Evolutionary conservation across 2,888 invertebrate genomes (phyloP).

Genomic region (Rotaria magnacalcarata): DNA sequence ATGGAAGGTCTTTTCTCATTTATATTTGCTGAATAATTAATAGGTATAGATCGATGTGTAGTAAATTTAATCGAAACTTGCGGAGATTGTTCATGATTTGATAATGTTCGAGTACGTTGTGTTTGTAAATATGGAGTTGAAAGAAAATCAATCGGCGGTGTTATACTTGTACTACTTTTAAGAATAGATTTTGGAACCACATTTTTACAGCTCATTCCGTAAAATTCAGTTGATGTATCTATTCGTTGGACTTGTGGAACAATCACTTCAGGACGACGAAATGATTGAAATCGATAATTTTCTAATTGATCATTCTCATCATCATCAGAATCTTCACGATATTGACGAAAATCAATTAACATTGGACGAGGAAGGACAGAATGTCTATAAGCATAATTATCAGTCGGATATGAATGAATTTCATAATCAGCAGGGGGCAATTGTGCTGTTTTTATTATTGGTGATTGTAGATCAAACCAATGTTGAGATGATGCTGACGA

Average conservation of each 20-base stretch:
- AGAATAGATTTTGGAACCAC: constrained; percentile 21
- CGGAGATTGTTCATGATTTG: background rate
- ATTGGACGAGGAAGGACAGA: background rate
- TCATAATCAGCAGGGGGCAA: constrained; percentile 25
- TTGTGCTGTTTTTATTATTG: background rate
- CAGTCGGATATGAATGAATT: background rate
- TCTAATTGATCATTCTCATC: background rate
- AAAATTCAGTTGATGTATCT: constrained; percentile 1
- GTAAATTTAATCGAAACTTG: background rate
- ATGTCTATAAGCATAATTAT: background rate
- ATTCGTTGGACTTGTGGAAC: background rate
- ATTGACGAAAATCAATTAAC: background rate
- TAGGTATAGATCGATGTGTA: background rate
- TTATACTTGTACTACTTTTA: background rate
- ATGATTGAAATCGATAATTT: background rate
- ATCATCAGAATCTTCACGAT: background rate
- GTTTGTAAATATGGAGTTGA: background rate
- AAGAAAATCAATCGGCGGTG: background rate
- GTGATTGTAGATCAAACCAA: background rate
- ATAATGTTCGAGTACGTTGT: background rate
- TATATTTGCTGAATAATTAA: background rate
- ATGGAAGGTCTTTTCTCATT: background rate
- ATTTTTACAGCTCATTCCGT: background rate
- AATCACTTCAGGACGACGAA: constrained; percentile 5
- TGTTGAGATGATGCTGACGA: background rate